phyloP scores from a whole-genome alignment of 1,140 invertebrate genomes.

The Nautilus pompilius region DNA sequence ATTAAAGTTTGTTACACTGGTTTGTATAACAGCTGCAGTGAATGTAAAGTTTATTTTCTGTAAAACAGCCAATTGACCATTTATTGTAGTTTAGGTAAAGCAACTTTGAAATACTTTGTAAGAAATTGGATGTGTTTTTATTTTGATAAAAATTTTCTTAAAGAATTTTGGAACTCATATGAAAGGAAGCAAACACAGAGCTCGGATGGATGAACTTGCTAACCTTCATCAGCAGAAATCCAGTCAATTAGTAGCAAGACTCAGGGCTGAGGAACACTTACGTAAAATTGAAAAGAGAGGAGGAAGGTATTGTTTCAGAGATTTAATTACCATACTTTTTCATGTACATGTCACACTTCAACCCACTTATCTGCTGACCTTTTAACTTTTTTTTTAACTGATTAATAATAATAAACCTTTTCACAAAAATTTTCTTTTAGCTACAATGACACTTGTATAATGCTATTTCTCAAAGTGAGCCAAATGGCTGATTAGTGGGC shows the following conservation, averaged over 20 bases:
- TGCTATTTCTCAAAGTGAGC: not conserved
- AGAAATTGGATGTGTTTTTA: too few relatives aligned
- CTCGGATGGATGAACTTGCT: constrained; percentile 23
- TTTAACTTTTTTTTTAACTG: not conserved
- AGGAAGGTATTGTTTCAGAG: not conserved
- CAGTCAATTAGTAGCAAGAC: constrained; percentile 19
- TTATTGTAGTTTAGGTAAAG: too few relatives aligned
- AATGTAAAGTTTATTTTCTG: too few relatives aligned
- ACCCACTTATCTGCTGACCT: not conserved
- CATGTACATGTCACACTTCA: not conserved
- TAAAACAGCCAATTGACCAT: too few relatives aligned
- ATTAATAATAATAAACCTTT: not conserved
- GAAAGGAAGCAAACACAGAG: constrained; percentile 24
- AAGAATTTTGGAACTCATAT: constrained; percentile 30
- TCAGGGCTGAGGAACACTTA: constrained; percentile 37
- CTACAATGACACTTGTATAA: not conserved
- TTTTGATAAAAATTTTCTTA: too few relatives aligned
- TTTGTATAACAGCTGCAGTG: too few relatives aligned
- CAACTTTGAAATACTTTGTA: too few relatives aligned
- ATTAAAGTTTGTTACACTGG: too few relatives aligned
- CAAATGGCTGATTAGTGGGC: too few relatives aligned
- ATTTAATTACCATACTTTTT: not conserved
- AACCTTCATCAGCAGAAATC: constrained; percentile 25
- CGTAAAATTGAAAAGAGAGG: constrained; percentile 24
- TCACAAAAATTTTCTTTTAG: not conserved